phyloP scores from a whole-genome alignment of 1,140 invertebrate genomes.

The Scaptodrosophila lebanonensis region DNA sequence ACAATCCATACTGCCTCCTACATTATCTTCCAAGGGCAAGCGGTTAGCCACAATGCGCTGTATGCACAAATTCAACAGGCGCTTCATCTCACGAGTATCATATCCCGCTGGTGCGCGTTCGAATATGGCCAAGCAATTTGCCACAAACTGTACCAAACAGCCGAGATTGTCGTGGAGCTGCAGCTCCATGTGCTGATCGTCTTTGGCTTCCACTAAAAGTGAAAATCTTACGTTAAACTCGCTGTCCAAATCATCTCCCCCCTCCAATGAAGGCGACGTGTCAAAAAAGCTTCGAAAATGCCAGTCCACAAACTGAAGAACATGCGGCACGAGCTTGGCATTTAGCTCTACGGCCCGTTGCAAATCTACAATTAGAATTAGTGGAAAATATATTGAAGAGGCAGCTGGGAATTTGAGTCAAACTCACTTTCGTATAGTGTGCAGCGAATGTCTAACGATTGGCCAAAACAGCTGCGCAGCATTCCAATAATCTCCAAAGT shows the following conservation, averaged over 20 bases:
- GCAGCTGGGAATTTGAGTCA: not conserved
- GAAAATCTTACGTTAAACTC: constrained; percentile 54
- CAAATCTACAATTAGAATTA: constrained; percentile 39
- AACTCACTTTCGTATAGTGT: constrained; percentile 66
- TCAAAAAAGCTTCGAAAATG: constrained; percentile 69
- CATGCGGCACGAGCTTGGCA: constrained; percentile 66
- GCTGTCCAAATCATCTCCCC: constrained; percentile 37
- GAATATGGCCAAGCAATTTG: constrained; percentile 53
- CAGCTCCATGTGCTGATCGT: constrained; percentile 43
- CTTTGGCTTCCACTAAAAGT: constrained; percentile 29
- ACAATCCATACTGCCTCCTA: constrained; percentile 14
- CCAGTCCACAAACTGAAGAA: constrained; percentile 70
- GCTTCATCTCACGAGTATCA: constrained; percentile 54
- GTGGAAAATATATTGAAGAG: not conserved
- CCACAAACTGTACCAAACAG: constrained; percentile 55
- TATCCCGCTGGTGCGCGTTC: constrained; percentile 50
- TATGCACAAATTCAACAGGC: constrained; percentile 42
- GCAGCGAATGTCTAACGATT: constrained; percentile 53
- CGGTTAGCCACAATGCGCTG: constrained; percentile 52
- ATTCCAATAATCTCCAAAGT: constrained; percentile 72
- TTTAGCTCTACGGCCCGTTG: constrained; percentile 72
- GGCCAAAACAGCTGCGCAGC: constrained; percentile 63
- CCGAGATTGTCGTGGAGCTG: constrained; percentile 67
- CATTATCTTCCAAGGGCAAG: constrained; percentile 48
- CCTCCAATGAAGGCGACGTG: constrained; percentile 25